Base-by-base conservation (phyloP, 2,113 vertebrate genomes). In the Collichthys lucidus region DNA sequence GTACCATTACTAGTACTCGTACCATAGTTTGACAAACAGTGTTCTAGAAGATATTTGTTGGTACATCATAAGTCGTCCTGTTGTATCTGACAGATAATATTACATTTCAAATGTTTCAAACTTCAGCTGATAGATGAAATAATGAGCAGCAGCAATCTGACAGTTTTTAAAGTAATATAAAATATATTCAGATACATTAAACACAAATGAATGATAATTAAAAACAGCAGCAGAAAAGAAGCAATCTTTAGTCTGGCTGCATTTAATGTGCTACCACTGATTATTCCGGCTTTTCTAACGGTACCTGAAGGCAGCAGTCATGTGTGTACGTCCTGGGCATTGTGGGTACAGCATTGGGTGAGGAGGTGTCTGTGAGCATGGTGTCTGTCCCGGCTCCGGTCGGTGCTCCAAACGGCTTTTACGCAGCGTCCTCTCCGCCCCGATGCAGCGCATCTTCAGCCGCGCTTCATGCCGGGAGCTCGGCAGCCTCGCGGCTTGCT, bases 301-400 rank as follows among this genome's bases (percentile, higher is more conserved):
- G 77, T 2, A 40, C 77, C 0, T 82, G 77, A 86, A 88, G 2
- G 82, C 85, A 81, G 46, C 91, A 85, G 15, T 79, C 56, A 19
- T 44, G 24, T 56, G 50, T 75, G 40, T 22, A 16, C 56, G 68
- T 80, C 44, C 47, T 10, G 35, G 72, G 90, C 46, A 93, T 92
- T 93, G 10, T 93, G 93, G 93, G 92, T 92, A 91, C 40, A 84
- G 15, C 44, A 83, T 82, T 87, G 89, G 70, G 73, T 86, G 69
- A 86, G 70, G 61, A 82, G 65, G 49, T 31, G 22, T 8, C 31
- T 0, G 57, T 3, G 53, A 20, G 19, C 8, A 52, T 53, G 78
- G 75, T 53, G 11, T 61, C 44, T 47, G 62, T 10, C 4, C 11
- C 50, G 0, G 35, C 12, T 4, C 1, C 14, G 29, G 8, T 53